These are phyloP conservation scores for Ascidia mentula DNA, from an alignment of 23 tunicate species.

Conservation along the genomic window DNA sequence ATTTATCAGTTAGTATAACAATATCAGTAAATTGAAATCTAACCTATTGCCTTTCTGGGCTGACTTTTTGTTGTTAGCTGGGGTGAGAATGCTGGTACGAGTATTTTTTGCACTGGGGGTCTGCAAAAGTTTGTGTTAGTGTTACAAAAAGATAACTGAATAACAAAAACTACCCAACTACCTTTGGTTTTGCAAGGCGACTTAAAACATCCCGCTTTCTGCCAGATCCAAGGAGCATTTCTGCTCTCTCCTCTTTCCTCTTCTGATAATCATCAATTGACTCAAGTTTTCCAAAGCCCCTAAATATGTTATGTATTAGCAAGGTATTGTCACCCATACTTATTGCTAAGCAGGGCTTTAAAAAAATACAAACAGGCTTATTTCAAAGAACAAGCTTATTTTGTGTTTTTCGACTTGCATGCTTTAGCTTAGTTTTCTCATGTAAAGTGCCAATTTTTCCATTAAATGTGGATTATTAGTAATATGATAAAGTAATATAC, in stretches of 20 bases:
- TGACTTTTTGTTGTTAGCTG: not conserved
- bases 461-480: too few species aligned
- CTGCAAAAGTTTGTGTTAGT: not conserved
- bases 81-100: not conserved
- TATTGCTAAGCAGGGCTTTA: too few species aligned
- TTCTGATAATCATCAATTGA: conserved; percentile 79
- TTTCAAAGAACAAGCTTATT: too few species aligned
- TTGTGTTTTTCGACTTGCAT: too few species aligned
- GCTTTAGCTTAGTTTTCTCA: too few species aligned
- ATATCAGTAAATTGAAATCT: too few species aligned
- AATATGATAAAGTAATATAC: too few species aligned
- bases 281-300: conserved; percentile 63
- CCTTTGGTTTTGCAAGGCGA: conserved; percentile 39
- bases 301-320: not conserved
- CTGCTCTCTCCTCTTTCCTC: conserved; percentile 55
- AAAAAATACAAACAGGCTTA: too few species aligned
- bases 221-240: conserved; percentile 63
- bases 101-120: not conserved
- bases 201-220: conserved; percentile 31
- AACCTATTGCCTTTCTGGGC: not conserved
- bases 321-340: too few species aligned
- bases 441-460: too few species aligned
- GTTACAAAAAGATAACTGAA: not conserved
- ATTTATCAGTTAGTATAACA: too few species aligned
- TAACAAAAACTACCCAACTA: not conserved